Percentiles rank a stretch among this genome's conserved stretches.
phyloP scores from a whole-genome alignment of 2,888 invertebrate genomes.

The Cheiracanthium punctorium region DNA sequence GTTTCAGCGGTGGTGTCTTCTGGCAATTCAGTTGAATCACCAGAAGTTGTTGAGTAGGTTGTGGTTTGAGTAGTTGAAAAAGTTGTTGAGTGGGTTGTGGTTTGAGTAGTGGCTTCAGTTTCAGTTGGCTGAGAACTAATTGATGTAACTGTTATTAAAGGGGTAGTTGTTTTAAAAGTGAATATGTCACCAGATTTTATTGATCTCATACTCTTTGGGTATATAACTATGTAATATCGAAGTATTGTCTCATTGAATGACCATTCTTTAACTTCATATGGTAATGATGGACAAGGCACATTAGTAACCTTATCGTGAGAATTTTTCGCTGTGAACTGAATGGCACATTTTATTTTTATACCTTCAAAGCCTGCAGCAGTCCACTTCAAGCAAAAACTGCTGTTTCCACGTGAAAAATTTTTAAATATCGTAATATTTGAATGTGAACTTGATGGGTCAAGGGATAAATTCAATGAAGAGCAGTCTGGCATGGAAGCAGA shows the following conservation, averaged over 20 bases:
- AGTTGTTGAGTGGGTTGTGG: no score
- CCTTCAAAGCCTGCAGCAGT: neutral
- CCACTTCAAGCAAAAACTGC: neutral
- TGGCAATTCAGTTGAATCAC: no score
- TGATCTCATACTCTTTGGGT: no score
- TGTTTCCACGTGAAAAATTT: neutral
- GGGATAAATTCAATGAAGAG: neutral
- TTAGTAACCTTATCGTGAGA: neutral
- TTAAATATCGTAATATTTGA: neutral
- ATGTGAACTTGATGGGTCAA: neutral
- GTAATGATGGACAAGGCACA: neutral
- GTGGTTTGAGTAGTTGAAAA: no score
- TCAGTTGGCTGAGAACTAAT: no score
- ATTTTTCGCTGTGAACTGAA: neutral
- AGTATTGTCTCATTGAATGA: neutral
- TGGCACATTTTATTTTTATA: neutral
- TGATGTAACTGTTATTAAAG: no score
- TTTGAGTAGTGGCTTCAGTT: no score
- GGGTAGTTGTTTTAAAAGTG: no score
- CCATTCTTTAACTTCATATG: neutral
- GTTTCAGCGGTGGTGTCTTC: neutral
- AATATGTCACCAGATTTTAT: no score
- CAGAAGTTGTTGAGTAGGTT: no score
- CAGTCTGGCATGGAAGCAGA: neutral
- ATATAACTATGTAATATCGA: neutral